Evolutionary conservation across 2,888 invertebrate genomes (phyloP), one percentile per base, ranked within the genome.

Genomic region (Ophonus ardosiacus): DNA sequence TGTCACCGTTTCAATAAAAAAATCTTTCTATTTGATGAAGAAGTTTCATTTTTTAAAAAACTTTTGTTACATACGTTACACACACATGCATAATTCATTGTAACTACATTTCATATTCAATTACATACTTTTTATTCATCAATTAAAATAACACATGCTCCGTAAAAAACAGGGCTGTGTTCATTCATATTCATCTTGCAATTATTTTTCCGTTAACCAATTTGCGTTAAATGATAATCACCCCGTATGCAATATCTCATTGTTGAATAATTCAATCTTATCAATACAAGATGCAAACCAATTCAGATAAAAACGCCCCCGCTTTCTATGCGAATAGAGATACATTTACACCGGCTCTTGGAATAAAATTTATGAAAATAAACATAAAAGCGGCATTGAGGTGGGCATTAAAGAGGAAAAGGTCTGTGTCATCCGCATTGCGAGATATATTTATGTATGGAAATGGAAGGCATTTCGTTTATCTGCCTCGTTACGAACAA

Each of bases 381-480:
- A 61, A 80, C 61, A 80, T 80, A 80, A 80, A 79, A 80, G 40
- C 21, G 18, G 17, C 80, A 10, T 80, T 40, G 80, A 79, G 59
- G 79, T 59, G 61, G 38, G 61, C 59, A 80, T 80, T 80, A 80
- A 17, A 59, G 18, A 17, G 13, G 61, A 80, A 80, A 61, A 61
- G 80, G 80, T 38, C 61, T 17, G 21, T 82, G 82, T 82, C 82
- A 82, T 74, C 71, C 74, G 24, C 65, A 80, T 80, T 63, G 38
- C 65, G 82, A 74, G 71, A 80, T 80, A 81, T 81, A 82, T 82
- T 82, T 82, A 82, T 82, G 82, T 82, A 82, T 82, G 82, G 68
- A 82, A 82, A 81, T 81, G 59, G 56, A 81, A 81, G 63, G 71
- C 71, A 57, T 82, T 74, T 57, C 31, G 71, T 82, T 82, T 82